Evolutionary conservation across 2,797 vertebrate species (phyloP).

Genomic region (Gallinago solitaria): DNA sequence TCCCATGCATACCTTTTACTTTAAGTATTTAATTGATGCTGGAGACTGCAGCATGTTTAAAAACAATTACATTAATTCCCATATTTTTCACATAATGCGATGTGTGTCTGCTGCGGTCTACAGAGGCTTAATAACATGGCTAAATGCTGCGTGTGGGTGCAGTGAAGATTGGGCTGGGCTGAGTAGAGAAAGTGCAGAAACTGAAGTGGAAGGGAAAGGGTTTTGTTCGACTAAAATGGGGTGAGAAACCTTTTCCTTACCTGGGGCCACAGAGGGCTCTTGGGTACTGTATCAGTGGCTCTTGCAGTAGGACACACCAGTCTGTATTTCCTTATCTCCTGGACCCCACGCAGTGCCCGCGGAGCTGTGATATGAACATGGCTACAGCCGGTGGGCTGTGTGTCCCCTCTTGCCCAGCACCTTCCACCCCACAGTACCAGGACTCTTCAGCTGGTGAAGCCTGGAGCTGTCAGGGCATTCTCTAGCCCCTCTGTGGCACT

Average conservation of each 20-base stretch:
- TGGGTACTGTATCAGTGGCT: accelerated
- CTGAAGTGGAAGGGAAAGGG: neutral
- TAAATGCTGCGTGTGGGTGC: neutral
- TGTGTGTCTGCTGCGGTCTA: constrained; percentile 20
- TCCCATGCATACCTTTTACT: neutral
- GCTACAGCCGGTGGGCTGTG: neutral
- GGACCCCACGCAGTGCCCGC: accelerated
- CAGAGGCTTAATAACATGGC: neutral
- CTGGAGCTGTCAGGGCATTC: accelerated
- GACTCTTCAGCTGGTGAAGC: neutral
- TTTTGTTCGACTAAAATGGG: neutral
- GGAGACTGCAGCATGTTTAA: neutral
- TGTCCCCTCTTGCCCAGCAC: neutral
- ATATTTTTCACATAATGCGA: neutral
- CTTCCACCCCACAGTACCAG: neutral
- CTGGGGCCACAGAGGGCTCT: neutral
- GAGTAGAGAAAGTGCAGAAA: neutral
- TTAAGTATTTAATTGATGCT: neutral
- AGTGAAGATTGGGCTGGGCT: neutral
- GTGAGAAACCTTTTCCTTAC: neutral
- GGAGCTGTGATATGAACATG: neutral
- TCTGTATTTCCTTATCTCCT: neutral
- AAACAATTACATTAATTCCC: constrained; percentile 15
- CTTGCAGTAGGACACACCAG: neutral
- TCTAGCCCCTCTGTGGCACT: accelerated